These are phyloP conservation scores for Copidosoma floridanum DNA, from an alignment of 1,140 invertebrate species.

Conservation along the genomic window DNA sequence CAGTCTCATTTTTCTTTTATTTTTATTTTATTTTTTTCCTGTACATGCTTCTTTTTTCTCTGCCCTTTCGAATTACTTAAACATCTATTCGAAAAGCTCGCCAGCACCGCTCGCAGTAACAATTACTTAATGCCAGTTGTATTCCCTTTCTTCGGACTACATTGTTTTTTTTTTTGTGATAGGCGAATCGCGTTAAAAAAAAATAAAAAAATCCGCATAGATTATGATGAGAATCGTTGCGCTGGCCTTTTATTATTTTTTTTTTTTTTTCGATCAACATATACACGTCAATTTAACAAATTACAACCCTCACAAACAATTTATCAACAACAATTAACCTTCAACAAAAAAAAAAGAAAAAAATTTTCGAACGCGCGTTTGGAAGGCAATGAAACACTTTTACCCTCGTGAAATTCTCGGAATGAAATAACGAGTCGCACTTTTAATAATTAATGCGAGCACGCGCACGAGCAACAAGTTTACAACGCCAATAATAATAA, in stretches of 20 bases:
- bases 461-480: too few species aligned
- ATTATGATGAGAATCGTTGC: too few species aligned
- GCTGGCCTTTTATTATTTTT: too few species aligned
- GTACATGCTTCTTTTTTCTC: background rate
- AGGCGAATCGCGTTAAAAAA: too few species aligned
- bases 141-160: constrained; percentile 40
- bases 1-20: constrained; percentile 51
- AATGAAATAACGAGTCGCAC: too few species aligned
- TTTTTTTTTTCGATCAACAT: too few species aligned
- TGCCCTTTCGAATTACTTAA: background rate
- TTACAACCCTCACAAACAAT: constrained; percentile 57
- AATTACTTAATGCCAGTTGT: constrained; percentile 53
- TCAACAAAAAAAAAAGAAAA: constrained; percentile 53
- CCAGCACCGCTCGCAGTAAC: constrained; percentile 14
- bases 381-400: too few species aligned
- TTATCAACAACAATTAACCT: constrained; percentile 56
- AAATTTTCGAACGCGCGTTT: constrained; percentile 49
- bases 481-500: constrained; percentile 56
- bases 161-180: too few species aligned
- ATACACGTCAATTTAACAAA: too few species aligned
- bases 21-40: constrained; percentile 20
- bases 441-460: too few species aligned
- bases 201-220: too few species aligned
- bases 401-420: too few species aligned
- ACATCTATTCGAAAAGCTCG: constrained; percentile 10